phyloP scores from a whole-genome alignment of 2,888 invertebrate genomes.

The Dimorphilus gyrociliatus region DNA sequence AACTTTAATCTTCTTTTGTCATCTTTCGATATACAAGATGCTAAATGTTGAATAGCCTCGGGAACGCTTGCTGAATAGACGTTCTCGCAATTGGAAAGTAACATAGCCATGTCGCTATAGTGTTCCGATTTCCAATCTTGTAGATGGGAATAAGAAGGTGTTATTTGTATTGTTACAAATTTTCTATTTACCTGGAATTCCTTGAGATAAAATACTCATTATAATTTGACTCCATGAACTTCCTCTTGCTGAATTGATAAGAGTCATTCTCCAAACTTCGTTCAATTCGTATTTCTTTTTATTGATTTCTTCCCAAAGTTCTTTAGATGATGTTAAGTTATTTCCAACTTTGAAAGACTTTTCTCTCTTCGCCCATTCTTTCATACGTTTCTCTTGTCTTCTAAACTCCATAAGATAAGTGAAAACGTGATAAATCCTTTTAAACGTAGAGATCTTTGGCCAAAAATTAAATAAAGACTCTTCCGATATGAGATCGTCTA shows the following conservation, averaged over 20 bases:
- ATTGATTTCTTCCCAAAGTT: too few species aligned
- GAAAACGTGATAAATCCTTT: background rate
- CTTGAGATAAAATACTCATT: conserved; percentile 18
- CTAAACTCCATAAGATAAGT: background rate
- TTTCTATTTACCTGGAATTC: conserved; percentile 16
- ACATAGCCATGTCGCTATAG: conserved; percentile 50
- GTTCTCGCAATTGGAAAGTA: conserved; percentile 51
- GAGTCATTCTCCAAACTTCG: conserved; percentile 19
- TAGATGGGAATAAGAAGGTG: conserved; percentile 14
- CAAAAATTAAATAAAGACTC: conserved; percentile 4
- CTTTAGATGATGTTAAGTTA: too few species aligned
- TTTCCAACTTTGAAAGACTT: too few species aligned
- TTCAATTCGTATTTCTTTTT: too few species aligned
- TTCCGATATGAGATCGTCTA: conserved; percentile 16
- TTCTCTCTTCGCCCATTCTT: too few species aligned
- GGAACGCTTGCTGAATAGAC: conserved; percentile 62
- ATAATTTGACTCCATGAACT: conserved; percentile 15
- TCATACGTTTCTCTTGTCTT: too few species aligned
- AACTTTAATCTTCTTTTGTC: background rate
- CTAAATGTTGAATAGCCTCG: conserved; percentile 36
- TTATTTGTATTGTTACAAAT: too few species aligned
- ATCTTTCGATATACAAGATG: background rate
- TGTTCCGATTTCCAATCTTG: conserved; percentile 49
- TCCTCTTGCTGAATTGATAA: conserved; percentile 17
- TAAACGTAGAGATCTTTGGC: background rate